These are phyloP conservation scores for Ridgeia piscesae DNA, from an alignment of 1,140 invertebrate species.

Conservation along the genomic window DNA sequence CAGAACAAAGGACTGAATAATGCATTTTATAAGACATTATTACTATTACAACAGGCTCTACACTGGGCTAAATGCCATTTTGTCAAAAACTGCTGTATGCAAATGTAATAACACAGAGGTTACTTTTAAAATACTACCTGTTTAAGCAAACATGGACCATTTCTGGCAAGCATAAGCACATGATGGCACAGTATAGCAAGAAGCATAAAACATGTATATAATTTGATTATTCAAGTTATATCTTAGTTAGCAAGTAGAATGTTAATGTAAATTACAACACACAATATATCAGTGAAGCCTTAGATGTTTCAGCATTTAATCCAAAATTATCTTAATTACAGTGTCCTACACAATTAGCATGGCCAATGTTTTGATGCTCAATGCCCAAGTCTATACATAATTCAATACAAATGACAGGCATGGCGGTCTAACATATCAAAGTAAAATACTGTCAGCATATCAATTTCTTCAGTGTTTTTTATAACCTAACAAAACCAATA, in stretches of 20 bases:
- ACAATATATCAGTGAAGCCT: not conserved
- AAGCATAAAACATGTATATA: not conserved
- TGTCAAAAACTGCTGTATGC: not conserved
- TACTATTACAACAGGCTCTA: too few species aligned
- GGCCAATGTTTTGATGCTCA: not conserved
- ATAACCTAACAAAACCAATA: not conserved
- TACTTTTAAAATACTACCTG: not conserved
- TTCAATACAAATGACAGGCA: not conserved
- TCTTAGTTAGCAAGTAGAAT: not conserved
- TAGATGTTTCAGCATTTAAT: not conserved
- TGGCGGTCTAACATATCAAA: not conserved
- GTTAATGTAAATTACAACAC: not conserved
- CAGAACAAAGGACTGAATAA: too few species aligned
- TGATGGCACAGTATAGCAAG: not conserved
- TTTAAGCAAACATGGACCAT: not conserved
- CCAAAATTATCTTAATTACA: too few species aligned
- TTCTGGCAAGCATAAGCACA: not conserved
- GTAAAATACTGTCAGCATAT: not conserved
- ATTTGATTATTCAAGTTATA: not conserved
- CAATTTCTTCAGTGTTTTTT: not conserved
- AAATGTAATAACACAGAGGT: not conserved
- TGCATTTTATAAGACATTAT: too few species aligned
- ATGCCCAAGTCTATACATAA: not conserved
- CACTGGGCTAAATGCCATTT: not conserved
- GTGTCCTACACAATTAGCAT: not conserved